Evolutionary conservation across 2,113 vertebrate genomes (phyloP).

Genomic region (Myocastor coypus): DNA sequence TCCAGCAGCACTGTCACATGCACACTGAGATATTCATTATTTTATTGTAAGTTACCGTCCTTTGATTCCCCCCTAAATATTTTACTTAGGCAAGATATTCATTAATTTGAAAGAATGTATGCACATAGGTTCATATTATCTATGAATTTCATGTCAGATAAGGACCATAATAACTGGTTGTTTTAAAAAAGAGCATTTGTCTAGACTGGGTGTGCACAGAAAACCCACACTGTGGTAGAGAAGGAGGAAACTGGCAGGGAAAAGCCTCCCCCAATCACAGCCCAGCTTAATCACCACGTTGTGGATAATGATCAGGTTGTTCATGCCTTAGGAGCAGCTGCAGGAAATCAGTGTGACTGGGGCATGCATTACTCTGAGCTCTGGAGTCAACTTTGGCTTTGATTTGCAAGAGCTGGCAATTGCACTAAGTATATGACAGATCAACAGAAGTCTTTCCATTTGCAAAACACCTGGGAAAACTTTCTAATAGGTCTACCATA

Average conservation of each 20-base stretch:
- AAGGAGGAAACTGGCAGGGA: background rate
- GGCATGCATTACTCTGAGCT: slow-evolving; percentile 75
- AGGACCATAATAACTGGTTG: background rate
- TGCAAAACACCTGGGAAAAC: slow-evolving; percentile 85
- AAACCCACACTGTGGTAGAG: background rate
- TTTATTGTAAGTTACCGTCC: background rate
- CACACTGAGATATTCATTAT: background rate
- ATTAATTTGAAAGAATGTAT: slow-evolving; percentile 6
- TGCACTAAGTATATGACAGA: slow-evolving; percentile 77
- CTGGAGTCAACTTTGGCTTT: slow-evolving; percentile 86
- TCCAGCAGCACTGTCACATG: background rate
- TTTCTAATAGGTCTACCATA: slow-evolving; percentile 69
- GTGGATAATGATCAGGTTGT: slow-evolving; percentile 77
- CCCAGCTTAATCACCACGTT: slow-evolving; percentile 70
- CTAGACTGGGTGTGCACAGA: background rate
- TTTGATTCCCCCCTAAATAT: background rate
- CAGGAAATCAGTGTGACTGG: slow-evolving; percentile 80
- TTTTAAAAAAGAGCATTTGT: background rate
- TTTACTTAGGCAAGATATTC: background rate
- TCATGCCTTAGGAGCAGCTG: slow-evolving; percentile 80
- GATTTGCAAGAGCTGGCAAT: slow-evolving; percentile 84
- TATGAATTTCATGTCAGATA: background rate
- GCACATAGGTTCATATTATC: background rate
- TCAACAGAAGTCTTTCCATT: slow-evolving; percentile 81
- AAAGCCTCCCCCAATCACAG: slow-evolving; percentile 52